A percentile compares a stretch with the other conserved stretches of the same genome.
Conservation (phyloP, 2,113 vertebrate species). For the Corvus cornix region DNA sequence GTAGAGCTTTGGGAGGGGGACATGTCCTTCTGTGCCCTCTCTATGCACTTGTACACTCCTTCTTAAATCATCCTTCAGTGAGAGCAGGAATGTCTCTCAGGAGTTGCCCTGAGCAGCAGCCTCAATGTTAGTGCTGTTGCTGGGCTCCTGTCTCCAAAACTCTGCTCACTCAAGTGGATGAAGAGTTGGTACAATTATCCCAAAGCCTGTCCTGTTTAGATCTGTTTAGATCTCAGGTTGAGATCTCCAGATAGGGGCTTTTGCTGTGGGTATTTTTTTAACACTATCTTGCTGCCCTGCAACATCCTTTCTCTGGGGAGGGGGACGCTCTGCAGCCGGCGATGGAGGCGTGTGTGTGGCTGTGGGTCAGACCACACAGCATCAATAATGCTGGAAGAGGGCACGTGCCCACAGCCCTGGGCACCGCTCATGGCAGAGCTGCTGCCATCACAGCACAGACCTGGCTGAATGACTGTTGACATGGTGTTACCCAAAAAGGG, state of each 20-base stretch:
- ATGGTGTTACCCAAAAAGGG: not conserved
- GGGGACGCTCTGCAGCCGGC: rapidly evolving
- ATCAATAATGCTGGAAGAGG: not conserved
- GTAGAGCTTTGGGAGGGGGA: not conserved
- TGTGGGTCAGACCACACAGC: not conserved
- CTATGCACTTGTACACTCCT: not conserved
- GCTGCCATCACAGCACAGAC: not conserved
- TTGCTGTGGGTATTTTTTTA: not conserved
- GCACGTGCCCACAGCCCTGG: rapidly evolving
- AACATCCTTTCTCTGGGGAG: not conserved
- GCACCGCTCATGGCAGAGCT: rapidly evolving
- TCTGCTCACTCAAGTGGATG: not conserved
- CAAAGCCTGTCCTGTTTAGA: not conserved
- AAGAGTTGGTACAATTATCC: not conserved
- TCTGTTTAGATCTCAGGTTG: not conserved
- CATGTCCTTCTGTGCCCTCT: not conserved
- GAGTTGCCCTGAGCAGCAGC: not conserved
- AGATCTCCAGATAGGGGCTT: not conserved
- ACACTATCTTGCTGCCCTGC: not conserved
- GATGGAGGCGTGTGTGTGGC: rapidly evolving
- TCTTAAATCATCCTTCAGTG: not conserved
- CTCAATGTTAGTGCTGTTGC: not conserved
- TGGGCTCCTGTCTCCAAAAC: not conserved
- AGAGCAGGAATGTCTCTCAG: not conserved
- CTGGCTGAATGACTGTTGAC: not conserved